These are phyloP conservation scores for Meriones unguiculatus DNA, from an alignment of 2,113 vertebrate genomes.

Conservation along the genomic window DNA sequence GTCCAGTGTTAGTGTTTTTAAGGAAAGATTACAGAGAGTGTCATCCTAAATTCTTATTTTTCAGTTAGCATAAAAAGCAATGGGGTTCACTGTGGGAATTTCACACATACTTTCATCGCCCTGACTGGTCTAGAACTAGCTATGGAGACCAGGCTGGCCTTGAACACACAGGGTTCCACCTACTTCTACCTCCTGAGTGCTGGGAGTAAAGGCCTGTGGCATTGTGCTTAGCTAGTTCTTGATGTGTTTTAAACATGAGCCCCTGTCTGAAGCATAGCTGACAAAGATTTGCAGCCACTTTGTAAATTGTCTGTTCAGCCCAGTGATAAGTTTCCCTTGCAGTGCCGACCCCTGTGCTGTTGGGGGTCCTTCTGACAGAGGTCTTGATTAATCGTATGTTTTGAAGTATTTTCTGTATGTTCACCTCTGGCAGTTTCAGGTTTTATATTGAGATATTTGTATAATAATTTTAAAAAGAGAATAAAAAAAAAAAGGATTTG, in stretches of 20 bases:
- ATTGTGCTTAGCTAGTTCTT: neutral
- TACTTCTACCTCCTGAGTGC: neutral
- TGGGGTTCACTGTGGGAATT: neutral
- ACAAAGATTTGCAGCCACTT: neutral
- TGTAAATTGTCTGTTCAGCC: neutral
- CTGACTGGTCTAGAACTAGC: neutral
- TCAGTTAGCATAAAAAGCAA: neutral
- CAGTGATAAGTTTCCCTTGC: neutral
- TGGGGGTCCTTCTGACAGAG: neutral
- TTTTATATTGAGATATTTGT: neutral
- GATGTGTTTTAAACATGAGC: neutral
- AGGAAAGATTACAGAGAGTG: neutral
- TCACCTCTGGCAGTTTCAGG: neutral
- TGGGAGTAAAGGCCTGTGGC: neutral
- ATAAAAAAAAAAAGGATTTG: neutral
- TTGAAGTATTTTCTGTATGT: neutral
- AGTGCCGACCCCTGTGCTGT: neutral
- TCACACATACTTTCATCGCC: neutral
- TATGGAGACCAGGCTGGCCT: neutral
- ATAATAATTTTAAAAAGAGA: neutral
- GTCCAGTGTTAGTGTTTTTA: neutral
- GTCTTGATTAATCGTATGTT: neutral
- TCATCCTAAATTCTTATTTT: neutral
- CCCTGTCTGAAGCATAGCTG: neutral
- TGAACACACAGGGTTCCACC: neutral